These are phyloP conservation scores for Adelges cooleyi DNA, from an alignment of 1,140 invertebrate species.

Conservation along the genomic window DNA sequence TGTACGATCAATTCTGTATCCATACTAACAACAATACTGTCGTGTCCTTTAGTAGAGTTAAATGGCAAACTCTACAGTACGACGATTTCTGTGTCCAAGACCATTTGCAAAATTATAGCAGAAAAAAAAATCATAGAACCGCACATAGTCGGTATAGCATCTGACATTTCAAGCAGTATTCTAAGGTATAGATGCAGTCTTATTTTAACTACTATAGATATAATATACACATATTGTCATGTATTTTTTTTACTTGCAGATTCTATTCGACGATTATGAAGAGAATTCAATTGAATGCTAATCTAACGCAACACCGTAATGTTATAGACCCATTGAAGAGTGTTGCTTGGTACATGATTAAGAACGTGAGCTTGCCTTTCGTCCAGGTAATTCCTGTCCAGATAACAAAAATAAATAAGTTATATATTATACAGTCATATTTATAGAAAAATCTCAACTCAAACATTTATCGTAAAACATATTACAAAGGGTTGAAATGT, in stretches of 20 bases:
- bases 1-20: neutral
- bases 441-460: slow-evolving; percentile 8
- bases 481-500: neutral
- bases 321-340: neutral
- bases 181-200: neutral
- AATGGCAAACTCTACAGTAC: slow-evolving; percentile 1
- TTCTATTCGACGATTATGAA: slow-evolving; percentile 10
- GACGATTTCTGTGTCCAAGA: neutral
- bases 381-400: neutral
- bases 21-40: neutral
- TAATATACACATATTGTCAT: no score
- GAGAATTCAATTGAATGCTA: neutral
- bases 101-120: slow-evolving; percentile 1
- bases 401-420: no score
- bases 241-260: slow-evolving; percentile 1
- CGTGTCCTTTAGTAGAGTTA: slow-evolving; percentile 10
- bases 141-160: slow-evolving; percentile 7
- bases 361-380: neutral
- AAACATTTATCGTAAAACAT: neutral
- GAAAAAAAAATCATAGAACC: neutral
- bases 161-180: slow-evolving; percentile 5
- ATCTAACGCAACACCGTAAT: neutral
- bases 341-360: slow-evolving; percentile 10
- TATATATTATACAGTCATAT: neutral
- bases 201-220: no score